phyloP scores from a whole-genome alignment of 2,888 invertebrate species.

The Endotricha flammealis region DNA sequence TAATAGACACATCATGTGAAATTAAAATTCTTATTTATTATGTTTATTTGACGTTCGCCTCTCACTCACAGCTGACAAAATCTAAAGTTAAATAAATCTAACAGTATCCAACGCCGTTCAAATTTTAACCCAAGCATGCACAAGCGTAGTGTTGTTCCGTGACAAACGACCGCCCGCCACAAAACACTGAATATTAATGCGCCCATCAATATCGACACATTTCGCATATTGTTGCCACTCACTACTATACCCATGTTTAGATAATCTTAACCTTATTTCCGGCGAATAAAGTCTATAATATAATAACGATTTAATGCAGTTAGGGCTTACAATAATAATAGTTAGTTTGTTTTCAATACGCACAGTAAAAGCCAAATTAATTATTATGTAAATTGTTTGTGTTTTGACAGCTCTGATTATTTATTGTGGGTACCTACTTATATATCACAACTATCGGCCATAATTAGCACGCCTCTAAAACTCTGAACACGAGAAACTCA shows the following conservation, averaged over 20 bases:
- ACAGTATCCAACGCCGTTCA: background rate
- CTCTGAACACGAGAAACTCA: too few relatives aligned
- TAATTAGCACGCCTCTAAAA: too few relatives aligned
- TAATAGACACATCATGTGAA: too few relatives aligned
- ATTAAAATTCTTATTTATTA: too few relatives aligned
- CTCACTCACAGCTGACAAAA: too few relatives aligned
- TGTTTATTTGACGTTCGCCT: too few relatives aligned
- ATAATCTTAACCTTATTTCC: background rate
- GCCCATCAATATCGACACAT: background rate
- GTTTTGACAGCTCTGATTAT: too few relatives aligned
- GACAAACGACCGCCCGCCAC: conserved; percentile 6
- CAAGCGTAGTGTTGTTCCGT: conserved; percentile 2
- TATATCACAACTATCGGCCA: too few relatives aligned
- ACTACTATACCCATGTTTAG: background rate
- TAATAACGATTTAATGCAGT: background rate
- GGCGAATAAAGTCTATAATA: background rate
- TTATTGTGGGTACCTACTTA: too few relatives aligned
- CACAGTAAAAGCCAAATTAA: conserved; percentile 2
- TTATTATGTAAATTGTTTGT: background rate
- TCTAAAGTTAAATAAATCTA: too few relatives aligned
- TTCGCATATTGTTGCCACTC: background rate
- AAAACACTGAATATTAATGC: conserved; percentile 11
- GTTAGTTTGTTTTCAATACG: conserved; percentile 3
- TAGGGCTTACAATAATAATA: background rate
- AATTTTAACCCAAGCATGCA: background rate